Percentiles rank a stretch among this genome's conserved stretches.
These are phyloP conservation scores for Lacanobia oleracea DNA, from an alignment of 2,888 invertebrate genomes.

Conservation along the genomic window DNA sequence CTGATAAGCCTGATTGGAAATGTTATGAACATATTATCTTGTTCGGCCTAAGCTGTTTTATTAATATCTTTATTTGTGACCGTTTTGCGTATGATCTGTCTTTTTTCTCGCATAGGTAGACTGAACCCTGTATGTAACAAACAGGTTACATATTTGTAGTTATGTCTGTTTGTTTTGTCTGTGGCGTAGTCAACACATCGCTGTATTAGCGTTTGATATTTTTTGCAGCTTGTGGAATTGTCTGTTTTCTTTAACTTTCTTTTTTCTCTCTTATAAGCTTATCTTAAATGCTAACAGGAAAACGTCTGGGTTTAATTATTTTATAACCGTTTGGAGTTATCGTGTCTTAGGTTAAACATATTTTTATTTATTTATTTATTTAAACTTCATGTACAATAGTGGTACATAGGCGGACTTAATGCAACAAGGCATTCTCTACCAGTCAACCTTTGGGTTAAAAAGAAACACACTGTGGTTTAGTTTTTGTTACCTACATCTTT, in stretches of 20 bases:
- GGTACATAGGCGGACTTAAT: no score
- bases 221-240: neutral
- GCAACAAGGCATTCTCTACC: no score
- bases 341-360: neutral
- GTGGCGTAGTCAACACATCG: slow-evolving; percentile 6
- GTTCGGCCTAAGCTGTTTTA: slow-evolving; percentile 5
- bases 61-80: slow-evolving; percentile 14
- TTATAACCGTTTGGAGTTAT: neutral
- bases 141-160: slow-evolving; percentile 1
- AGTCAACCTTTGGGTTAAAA: no score
- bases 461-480: no score
- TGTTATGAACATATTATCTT: slow-evolving; percentile 9
- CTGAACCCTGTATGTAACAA: neutral
- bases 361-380: neutral
- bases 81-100: neutral
- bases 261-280: neutral
- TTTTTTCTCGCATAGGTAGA: neutral
- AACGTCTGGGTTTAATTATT: neutral
- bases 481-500: neutral
- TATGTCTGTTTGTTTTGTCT: slow-evolving; percentile 21
- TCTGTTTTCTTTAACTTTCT: neutral
- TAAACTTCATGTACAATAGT: no score
- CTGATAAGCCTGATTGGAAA: slow-evolving; percentile 23
- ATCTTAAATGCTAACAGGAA: neutral
- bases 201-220: slow-evolving; percentile 2